Evolutionary conservation across 2,888 invertebrate genomes (phyloP), one percentile per base, ranked within the genome.

Genomic region (Phyto melanocephala): DNA sequence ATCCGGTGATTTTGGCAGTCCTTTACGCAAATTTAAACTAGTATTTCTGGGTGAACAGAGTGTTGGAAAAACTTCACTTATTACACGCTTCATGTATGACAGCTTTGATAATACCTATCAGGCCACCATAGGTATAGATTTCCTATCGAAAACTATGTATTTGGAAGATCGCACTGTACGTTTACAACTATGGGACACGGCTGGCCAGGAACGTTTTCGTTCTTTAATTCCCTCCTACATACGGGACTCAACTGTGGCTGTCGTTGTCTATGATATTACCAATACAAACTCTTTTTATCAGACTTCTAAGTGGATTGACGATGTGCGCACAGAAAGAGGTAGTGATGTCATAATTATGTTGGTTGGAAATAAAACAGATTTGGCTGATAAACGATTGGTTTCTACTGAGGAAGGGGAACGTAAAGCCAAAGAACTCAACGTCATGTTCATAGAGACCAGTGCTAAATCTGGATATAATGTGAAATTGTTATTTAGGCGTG

Each of bases 81-180:
- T 99, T 91, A 99, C 99, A 89, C 95, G 99, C 91, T 99, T 99
- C 93, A 99, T 99, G 99, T 99, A 99, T 92, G 99, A 99, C 94
- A 99, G 99, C 93, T 99, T 99, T 93, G 99, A 99, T 94, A 99
- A 99, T 93, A 99, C 99, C 89, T 99, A 99, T 93, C 99, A 99
- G 95, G 99, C 99, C 86, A 99, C 99, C 86, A 99, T 99, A 92
- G 99, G 99, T 88, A 99, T 99, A 92, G 99, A 99, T 93, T 99
- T 99, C 93, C 94, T 99, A 91, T 99, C 99, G 87, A 99, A 99
- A 94, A 99, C 99, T 24, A 99, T 99, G 99, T 99, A 99, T 93
- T 93, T 99, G 89, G 99, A 99, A 93, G 99, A 99, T 92, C 95
- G 99, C 92, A 99, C 99, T 84, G 98, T 99, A 86, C 93, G 99